Evolutionary conservation across 2,797 vertebrate genomes (phyloP), one percentile per base, ranked within the genome.

Genomic region (Rhinophrynus dorsalis): DNA sequence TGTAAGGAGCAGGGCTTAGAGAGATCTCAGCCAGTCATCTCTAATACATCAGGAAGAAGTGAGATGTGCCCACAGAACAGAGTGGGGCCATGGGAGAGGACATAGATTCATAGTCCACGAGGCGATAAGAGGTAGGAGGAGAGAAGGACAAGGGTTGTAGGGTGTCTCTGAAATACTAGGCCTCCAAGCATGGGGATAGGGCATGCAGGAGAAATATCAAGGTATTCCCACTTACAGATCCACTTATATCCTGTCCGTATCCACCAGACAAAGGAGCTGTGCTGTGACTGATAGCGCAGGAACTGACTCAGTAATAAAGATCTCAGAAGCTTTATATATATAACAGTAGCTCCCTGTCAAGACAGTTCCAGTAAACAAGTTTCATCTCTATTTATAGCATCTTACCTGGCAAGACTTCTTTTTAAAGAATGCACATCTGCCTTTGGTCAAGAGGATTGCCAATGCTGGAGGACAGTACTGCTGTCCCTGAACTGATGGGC

Each of bases 401-500:
- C 3, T 23, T 21, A 24, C 11, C 54, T 38, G 35, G 18, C 52
- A 47, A 76, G 55, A 64, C 68, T 77, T 77, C 56, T 68, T 17
- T 75, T 50, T 55, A 13, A 11, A 52, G 62, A 15, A 67, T 74
- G 67, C 23, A 64, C 57, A 59, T 59, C 58, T 47, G 58, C 56
- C 63, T 58, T 65, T 20, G 35, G 58, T 30, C 50, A 24, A 23
- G 3, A 37, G 1, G 1, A 2, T 15, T 44, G 59, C 66, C 78
- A 74, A 73, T 66, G 64, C 71, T 0, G 51, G 68, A 75, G 79
- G 77, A 42, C 74, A 76, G 68, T 44, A 6, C 2, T 52, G 79
- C 77, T 77, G 68, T 56, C 69, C 26, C 57, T 51, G 70, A 38
- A 73, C 23, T 27, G 1, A n/a, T n/a, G 24, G 0, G 15, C 11